These are phyloP conservation scores for Acyrthosiphon pisum DNA, from an alignment of 1,140 invertebrate genomes.

Conservation along the genomic window DNA sequence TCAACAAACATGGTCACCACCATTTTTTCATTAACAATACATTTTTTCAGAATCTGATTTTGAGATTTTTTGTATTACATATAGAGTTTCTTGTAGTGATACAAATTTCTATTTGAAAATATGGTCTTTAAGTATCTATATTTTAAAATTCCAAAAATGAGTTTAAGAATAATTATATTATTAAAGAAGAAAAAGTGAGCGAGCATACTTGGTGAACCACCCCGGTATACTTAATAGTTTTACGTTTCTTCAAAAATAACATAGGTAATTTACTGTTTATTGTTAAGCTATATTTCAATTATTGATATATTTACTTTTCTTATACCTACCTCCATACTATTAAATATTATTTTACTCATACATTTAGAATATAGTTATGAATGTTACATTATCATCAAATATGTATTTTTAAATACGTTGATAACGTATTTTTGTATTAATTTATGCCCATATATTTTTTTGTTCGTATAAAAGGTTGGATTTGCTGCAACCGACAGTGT, in stretches of 20 bases:
- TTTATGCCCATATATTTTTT: background rate
- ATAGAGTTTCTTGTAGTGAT: too few relatives aligned
- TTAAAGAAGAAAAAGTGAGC: too few relatives aligned
- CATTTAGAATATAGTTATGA: background rate
- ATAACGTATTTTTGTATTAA: background rate
- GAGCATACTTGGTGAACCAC: too few relatives aligned
- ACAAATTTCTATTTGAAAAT: too few relatives aligned
- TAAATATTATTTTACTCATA: background rate
- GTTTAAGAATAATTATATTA: too few relatives aligned
- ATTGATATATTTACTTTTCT: background rate
- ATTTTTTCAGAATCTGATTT: too few relatives aligned
- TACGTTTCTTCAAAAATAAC: background rate
- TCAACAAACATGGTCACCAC: too few relatives aligned
- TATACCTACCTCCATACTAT: background rate
- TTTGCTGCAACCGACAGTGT: conserved; percentile 64
- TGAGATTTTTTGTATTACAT: too few relatives aligned
- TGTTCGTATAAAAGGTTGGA: background rate
- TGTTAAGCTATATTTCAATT: background rate
- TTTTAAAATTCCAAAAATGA: too few relatives aligned
- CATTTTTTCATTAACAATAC: too few relatives aligned
- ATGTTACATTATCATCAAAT: background rate
- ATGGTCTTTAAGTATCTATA: too few relatives aligned
- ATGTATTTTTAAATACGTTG: background rate
- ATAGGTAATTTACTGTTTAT: background rate
- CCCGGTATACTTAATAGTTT: background rate